Percentiles rank a stretch among this genome's conserved stretches.
phyloP scores from a whole-genome alignment of 2,888 invertebrate genomes.

The Halocaridina rubra region DNA sequence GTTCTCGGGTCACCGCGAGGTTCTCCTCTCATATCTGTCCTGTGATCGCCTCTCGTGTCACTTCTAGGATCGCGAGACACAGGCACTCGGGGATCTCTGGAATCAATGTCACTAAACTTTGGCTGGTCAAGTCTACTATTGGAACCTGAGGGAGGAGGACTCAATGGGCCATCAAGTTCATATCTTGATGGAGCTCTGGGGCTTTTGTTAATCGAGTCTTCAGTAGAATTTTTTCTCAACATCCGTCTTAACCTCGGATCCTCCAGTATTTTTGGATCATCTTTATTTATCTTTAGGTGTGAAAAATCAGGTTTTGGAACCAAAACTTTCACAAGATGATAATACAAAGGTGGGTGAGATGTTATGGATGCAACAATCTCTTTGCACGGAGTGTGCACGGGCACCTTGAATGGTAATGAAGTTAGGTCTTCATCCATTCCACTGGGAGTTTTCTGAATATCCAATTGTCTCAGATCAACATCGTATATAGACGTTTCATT shows the following conservation, averaged over 20 bases:
- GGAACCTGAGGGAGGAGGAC: conserved; percentile 24
- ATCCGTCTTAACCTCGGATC: conserved; percentile 58
- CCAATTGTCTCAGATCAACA: conserved; percentile 50
- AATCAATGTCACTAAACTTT: conserved; percentile 33
- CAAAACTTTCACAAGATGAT: conserved; percentile 52
- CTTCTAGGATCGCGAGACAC: conserved; percentile 45
- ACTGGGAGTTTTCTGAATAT: conserved; percentile 1
- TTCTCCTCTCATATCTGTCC: conserved; percentile 31
- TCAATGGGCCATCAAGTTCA: conserved; percentile 47
- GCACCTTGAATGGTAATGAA: conserved; percentile 60
- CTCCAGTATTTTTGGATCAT: conserved; percentile 53
- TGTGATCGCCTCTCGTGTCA: conserved; percentile 37
- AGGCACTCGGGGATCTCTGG: conserved; percentile 39
- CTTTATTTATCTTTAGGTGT: conserved; percentile 47
- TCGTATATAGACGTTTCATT: conserved; percentile 57
- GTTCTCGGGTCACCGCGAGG: conserved; percentile 41
- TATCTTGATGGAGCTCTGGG: conserved; percentile 49
- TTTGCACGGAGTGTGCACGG: conserved; percentile 58
- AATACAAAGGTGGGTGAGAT: conserved; percentile 53
- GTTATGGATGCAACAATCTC: conserved; percentile 60
- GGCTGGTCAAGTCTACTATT: not conserved
- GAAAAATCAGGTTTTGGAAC: conserved; percentile 55
- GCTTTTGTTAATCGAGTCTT: conserved; percentile 38
- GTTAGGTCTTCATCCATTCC: conserved; percentile 34
- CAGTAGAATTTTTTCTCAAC: conserved; percentile 46